A percentile compares a stretch with the other conserved stretches of the same genome.
Conservation (phyloP, 2,888 invertebrate species). For the Meiosimyza decipiens region DNA sequence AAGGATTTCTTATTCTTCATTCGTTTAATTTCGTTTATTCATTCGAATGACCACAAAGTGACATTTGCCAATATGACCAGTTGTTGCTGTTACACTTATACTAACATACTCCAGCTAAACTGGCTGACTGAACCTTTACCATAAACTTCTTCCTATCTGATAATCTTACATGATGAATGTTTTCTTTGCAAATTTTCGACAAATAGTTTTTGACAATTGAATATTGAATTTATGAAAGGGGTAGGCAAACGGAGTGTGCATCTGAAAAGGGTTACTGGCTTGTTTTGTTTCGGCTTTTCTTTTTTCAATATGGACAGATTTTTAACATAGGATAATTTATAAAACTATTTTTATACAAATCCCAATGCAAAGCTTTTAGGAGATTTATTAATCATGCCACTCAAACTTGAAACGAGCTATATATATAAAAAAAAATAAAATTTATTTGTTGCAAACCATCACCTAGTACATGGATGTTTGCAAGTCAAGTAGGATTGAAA, state of each 20-base stretch:
- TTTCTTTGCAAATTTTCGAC: conserved; percentile 53
- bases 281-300: too few species aligned
- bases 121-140: not conserved
- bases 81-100: not conserved
- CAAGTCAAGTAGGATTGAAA: too few species aligned
- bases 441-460: too few species aligned
- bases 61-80: conserved; percentile 54
- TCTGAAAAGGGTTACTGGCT: too few species aligned
- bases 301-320: conserved; percentile 21
- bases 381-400: not conserved
- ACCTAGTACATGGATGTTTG: too few species aligned
- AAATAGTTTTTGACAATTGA: conserved; percentile 57
- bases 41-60: conserved; percentile 64
- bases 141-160: conserved; percentile 24
- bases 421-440: too few species aligned
- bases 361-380: not conserved
- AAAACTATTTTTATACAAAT: not conserved
- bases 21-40: conserved; percentile 64
- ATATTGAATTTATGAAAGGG: conserved; percentile 42
- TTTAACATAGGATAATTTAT: not conserved
- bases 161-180: conserved; percentile 60
- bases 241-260: not conserved
- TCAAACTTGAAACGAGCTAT: too few species aligned
- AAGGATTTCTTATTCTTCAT: conserved; percentile 40
- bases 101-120: conserved; percentile 25